Percentiles rank a stretch among this genome's conserved stretches.
phyloP scores from a whole-genome alignment of 2,797 vertebrate species.

The Meda fulgida region DNA sequence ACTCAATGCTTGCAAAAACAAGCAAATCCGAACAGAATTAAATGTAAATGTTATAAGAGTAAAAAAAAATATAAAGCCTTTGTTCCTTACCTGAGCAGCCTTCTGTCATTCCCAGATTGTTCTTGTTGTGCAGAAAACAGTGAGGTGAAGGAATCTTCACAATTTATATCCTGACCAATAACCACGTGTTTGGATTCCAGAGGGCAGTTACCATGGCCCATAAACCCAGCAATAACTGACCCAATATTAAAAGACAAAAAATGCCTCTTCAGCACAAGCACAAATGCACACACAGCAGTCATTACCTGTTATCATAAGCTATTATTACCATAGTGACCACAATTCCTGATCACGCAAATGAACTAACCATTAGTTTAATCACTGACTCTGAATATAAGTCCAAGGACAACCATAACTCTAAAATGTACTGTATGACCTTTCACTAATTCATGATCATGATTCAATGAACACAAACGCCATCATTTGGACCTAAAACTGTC shows the following conservation, averaged over 20 bases:
- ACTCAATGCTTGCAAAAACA: neutral
- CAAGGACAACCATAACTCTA: neutral
- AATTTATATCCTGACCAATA: constrained; percentile 48
- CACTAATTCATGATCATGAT: neutral
- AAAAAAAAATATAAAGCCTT: neutral
- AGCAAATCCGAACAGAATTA: neutral
- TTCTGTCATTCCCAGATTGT: neutral
- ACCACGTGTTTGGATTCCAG: constrained; percentile 18
- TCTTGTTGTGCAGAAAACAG: neutral
- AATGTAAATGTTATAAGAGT: neutral
- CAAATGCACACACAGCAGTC: constrained; percentile 35
- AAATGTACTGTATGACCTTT: neutral
- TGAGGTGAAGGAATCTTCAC: neutral
- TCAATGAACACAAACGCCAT: neutral
- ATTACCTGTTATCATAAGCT: constrained; percentile 1
- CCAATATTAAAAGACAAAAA: constrained; percentile 41
- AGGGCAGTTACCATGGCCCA: constrained; percentile 43
- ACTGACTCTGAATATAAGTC: neutral
- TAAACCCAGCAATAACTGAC: constrained; percentile 48
- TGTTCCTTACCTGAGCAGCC: constrained; percentile 45
- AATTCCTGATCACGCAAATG: neutral
- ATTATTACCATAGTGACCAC: neutral
- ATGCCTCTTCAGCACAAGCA: constrained; percentile 43
- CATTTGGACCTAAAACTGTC: constrained; percentile 9
- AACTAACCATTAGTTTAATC: neutral